Conservation (phyloP, 1,140 invertebrate species). For the Drosophila suzukii region DNA sequence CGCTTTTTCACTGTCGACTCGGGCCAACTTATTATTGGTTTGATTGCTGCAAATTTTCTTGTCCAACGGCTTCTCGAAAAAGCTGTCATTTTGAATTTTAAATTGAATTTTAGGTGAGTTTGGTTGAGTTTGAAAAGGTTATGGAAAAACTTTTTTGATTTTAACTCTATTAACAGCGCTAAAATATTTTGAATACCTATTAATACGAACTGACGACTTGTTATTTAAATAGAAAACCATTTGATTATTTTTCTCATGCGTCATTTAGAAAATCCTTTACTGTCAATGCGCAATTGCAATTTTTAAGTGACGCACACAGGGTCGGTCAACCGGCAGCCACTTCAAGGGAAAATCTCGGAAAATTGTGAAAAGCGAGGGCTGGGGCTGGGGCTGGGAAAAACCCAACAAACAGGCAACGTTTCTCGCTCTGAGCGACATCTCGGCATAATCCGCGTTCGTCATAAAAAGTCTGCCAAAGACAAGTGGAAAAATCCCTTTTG, state of each 20-base stretch:
- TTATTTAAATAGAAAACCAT: too few relatives aligned
- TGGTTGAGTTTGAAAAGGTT: neutral
- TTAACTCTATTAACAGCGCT: too few relatives aligned
- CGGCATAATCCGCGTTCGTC: slow-evolving; percentile 40
- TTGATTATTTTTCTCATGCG: too few relatives aligned
- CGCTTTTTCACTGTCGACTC: slow-evolving; percentile 17
- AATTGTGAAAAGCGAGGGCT: slow-evolving; percentile 4
- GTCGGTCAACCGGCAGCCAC: slow-evolving; percentile 18
- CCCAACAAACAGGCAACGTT: slow-evolving; percentile 7
- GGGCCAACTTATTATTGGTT: slow-evolving; percentile 49
- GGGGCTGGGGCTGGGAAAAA: neutral
- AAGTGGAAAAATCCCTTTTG: slow-evolving; percentile 72
- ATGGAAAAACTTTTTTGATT: neutral
- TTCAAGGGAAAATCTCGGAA: slow-evolving; percentile 22
- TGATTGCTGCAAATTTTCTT: slow-evolving; percentile 55
- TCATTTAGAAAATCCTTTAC: neutral
- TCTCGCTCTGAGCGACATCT: slow-evolving; percentile 31
- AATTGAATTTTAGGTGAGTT: neutral
- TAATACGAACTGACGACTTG: too few relatives aligned
- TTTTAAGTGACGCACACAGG: slow-evolving; percentile 27
- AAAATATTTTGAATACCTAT: too few relatives aligned
- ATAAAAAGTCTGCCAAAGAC: slow-evolving; percentile 54
- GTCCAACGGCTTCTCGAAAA: slow-evolving; percentile 12
- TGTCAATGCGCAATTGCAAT: slow-evolving; percentile 3
- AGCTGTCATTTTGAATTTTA: neutral